Evolutionary conservation across 2,888 invertebrate species (phyloP).

Genomic region (Lasioglossum marginatum): DNA sequence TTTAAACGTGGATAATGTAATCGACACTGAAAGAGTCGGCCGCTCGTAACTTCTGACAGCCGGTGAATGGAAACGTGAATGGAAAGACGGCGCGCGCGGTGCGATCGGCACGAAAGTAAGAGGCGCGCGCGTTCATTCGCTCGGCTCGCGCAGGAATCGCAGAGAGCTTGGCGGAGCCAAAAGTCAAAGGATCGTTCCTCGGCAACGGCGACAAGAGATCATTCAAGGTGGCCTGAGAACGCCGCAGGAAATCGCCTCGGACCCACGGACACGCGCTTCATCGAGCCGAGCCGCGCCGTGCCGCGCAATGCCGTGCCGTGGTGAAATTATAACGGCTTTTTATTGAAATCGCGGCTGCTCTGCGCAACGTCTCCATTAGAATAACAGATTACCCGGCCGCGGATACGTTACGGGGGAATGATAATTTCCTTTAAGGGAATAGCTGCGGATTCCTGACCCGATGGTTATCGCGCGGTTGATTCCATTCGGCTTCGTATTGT

Average conservation of each 20-base stretch:
- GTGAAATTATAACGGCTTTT: constrained; percentile 39
- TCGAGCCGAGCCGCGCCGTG: background rate
- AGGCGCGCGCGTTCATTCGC: constrained; percentile 71
- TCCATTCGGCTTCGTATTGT: constrained; percentile 6
- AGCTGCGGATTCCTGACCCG: constrained; percentile 3
- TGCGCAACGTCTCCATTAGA: constrained; percentile 32
- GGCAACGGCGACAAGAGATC: constrained; percentile 32
- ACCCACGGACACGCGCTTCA: constrained; percentile 17
- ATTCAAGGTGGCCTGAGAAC: constrained; percentile 63
- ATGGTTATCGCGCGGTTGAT: constrained; percentile 16
- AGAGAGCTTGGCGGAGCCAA: constrained; percentile 47
- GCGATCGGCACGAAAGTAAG: constrained; percentile 78
- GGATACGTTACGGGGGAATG: background rate
- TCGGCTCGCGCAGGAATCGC: constrained; percentile 56
- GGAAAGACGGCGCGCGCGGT: constrained; percentile 70
- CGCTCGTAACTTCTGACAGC: constrained; percentile 68
- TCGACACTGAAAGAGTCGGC: constrained; percentile 71
- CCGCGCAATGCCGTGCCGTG: background rate
- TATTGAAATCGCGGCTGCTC: constrained; percentile 18
- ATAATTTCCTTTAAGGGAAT: constrained; percentile 29
- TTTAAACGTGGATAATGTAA: constrained; percentile 68
- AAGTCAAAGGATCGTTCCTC: constrained; percentile 66
- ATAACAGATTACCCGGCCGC: constrained; percentile 20
- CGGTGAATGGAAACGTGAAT: constrained; percentile 82
- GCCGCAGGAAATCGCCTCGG: constrained; percentile 37